Base-by-base conservation (phyloP, 2,797 vertebrate species). In the Sebastiscus albofasciatus region DNA sequence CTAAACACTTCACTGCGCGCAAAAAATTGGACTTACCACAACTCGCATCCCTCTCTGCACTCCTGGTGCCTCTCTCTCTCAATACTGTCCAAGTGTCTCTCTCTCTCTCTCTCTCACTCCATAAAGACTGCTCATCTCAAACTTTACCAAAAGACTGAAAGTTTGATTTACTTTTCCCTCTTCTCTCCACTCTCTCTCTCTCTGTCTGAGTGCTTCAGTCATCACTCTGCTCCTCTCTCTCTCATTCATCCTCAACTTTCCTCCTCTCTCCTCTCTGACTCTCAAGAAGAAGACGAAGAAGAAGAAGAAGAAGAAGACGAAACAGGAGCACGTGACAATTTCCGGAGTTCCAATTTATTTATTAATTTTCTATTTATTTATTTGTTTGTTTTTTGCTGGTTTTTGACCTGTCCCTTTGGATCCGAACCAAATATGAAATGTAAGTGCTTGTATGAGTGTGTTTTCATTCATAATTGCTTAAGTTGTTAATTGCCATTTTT, bases 1-100 rank as follows among this genome's bases (percentile, higher is more conserved):
- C 96, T 96, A 96, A 96, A 96, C 96, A 96, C 95, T 96, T 96
- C 96, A 96, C 95, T 95, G 93, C 95, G 95, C 95, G 95, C 95
- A 96, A 95, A 95, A 95, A 95, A 94, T 96, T 95, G 94, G 94
- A 96, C 96, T 94, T 94, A 95, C 82, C 90, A 93, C 94, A 94
- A 94, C 94, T 95, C 93, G 93, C 95, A 95, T 96, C 94, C 91
- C 94, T 94, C 93, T 94, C 89, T 92, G 84, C 86, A 91, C 46
- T 79, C 75, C 93, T 89, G 87, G 89, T 77, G 84, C 83, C 89
- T 84, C 84, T 83, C 67, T 85, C 85, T 87, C 80, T 86, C 79
- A 88, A 85, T 90, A 84, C 89, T 89, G 55, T 87, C 74, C 83
- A 80, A 91, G 84, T 89, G 86, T 88, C 82, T 94, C 82, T 52